These are phyloP conservation scores for Drosophila pallidifrons DNA, from an alignment of 1,140 invertebrate genomes.

Conservation along the genomic window DNA sequence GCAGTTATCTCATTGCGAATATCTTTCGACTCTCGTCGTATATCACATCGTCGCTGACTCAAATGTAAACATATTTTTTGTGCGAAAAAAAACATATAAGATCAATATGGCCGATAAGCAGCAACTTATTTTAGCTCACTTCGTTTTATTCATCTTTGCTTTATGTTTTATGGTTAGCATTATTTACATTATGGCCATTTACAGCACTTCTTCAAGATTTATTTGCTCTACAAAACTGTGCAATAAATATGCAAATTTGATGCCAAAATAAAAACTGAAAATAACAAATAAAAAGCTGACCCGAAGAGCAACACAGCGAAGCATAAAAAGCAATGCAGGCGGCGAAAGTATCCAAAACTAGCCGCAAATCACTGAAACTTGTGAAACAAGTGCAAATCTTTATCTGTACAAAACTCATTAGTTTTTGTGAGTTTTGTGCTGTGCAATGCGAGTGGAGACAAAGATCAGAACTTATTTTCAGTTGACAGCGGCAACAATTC, in stretches of 20 bases:
- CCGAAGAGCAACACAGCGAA: background rate
- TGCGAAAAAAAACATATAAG: constrained; percentile 16
- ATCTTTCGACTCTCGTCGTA: constrained; percentile 34
- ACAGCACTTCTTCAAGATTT: constrained; percentile 55
- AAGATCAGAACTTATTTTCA: constrained; percentile 18
- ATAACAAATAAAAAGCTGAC: constrained; percentile 42
- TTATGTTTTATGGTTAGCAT: constrained; percentile 47
- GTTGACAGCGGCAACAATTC: constrained; percentile 29
- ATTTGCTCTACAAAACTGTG: constrained; percentile 68
- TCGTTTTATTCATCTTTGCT: constrained; percentile 40
- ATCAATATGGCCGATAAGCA: constrained; percentile 73
- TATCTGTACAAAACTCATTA: constrained; percentile 67
- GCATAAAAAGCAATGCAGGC: constrained; percentile 66
- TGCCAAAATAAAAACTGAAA: constrained; percentile 16
- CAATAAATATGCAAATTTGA: constrained; percentile 81
- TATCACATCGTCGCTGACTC: constrained; percentile 69
- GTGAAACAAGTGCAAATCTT: constrained; percentile 55
- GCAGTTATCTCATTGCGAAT: constrained; percentile 37
- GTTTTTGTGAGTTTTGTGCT: constrained; percentile 49
- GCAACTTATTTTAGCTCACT: constrained; percentile 50
- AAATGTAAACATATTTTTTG: constrained; percentile 66
- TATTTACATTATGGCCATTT: constrained; percentile 63
- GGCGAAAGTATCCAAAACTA: constrained; percentile 18
- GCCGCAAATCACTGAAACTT: constrained; percentile 71
- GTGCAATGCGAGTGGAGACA: constrained; percentile 24